These are phyloP conservation scores for Thereva unica DNA, from an alignment of 2,888 invertebrate species.

Conservation along the genomic window DNA sequence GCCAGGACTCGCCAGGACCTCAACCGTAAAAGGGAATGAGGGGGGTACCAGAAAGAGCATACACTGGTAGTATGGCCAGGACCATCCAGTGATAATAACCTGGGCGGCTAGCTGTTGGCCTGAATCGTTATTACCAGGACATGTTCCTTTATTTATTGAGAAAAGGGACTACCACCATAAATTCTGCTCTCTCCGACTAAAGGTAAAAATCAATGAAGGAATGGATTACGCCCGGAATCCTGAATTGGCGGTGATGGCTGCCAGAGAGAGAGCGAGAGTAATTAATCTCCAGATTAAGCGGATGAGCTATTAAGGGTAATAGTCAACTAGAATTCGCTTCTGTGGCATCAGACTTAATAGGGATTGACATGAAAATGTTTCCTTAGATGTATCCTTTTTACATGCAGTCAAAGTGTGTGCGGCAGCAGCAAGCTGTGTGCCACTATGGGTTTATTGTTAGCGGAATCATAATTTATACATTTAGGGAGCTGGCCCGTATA, in stretches of 20 bases:
- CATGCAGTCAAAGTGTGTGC: too few relatives aligned
- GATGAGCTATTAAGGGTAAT: conserved; percentile 5
- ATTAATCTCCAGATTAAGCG: conserved; percentile 23
- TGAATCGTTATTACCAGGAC: conserved; percentile 27
- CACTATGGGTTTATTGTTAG: too few relatives aligned
- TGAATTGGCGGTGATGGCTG: conserved; percentile 20
- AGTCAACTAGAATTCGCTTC: neutral
- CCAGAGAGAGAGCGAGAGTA: conserved; percentile 7
- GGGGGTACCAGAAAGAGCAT: too few relatives aligned
- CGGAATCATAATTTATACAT: too few relatives aligned
- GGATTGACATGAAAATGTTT: neutral
- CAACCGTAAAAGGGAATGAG: too few relatives aligned
- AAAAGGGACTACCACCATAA: conserved; percentile 6
- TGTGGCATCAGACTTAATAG: neutral
- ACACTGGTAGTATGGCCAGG: too few relatives aligned
- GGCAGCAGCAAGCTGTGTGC: too few relatives aligned
- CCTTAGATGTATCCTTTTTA: too few relatives aligned
- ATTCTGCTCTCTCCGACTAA: neutral
- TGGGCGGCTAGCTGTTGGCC: conserved; percentile 15
- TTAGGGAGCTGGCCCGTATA: too few relatives aligned
- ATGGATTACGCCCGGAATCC: conserved; percentile 11
- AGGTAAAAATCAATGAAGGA: conserved; percentile 28
- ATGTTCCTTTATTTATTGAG: conserved; percentile 30
- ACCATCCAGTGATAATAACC: conserved; percentile 24
- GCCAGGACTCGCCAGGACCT: neutral